A percentile compares a stretch with the other conserved stretches of the same genome.
These are phyloP conservation scores for Zophobas morio DNA, from an alignment of 1,140 invertebrate species.

Conservation along the genomic window DNA sequence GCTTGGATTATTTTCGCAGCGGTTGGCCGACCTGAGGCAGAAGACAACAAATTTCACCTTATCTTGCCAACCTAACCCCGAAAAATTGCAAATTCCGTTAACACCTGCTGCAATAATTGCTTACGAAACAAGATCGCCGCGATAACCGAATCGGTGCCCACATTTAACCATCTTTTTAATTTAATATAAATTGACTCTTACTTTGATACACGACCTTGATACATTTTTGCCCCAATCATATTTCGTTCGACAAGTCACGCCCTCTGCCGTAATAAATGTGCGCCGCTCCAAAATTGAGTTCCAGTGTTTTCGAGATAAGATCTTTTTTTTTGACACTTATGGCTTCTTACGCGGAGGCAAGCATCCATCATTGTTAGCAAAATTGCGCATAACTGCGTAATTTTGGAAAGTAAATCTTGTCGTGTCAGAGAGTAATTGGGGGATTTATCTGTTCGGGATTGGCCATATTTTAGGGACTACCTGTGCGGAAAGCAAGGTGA, in stretches of 20 bases:
- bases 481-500: constrained; percentile 8
- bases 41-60: background rate
- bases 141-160: no score
- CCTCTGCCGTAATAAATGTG: background rate
- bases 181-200: background rate
- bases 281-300: background rate
- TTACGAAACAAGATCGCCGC: no score
- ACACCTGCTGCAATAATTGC: no score
- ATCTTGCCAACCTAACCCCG: background rate
- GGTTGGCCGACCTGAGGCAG: background rate
- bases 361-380: background rate
- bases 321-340: no score
- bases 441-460: background rate
- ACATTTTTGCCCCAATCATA: background rate
- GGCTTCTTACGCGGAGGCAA: background rate
- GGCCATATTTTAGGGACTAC: background rate
- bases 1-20: constrained; percentile 10
- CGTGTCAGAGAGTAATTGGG: background rate
- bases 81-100: no score
- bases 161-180: background rate
- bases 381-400: constrained; percentile 5
- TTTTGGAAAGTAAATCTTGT: background rate
- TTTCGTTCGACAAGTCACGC: background rate
- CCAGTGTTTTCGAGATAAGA: background rate
- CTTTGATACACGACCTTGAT: background rate